A percentile compares a stretch with the other conserved stretches of the same genome.
Evolutionary conservation across 2,113 vertebrate genomes (phyloP).

Genomic region (Clupea harengus): DNA sequence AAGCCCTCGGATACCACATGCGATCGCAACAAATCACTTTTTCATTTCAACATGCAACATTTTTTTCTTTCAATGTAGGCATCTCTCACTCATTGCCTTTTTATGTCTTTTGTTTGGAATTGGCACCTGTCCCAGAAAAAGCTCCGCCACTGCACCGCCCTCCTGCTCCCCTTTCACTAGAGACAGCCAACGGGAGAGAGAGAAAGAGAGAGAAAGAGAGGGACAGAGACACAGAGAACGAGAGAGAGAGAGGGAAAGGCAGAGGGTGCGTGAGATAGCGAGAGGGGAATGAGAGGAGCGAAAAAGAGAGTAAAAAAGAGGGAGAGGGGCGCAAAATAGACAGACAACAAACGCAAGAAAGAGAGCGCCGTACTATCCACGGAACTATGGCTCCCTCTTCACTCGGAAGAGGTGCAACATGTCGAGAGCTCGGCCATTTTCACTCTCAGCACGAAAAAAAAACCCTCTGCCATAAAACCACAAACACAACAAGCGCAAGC

Average conservation of each 20-base stretch:
- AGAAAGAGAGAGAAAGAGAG: constrained; percentile 52
- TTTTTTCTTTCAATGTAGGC: constrained; percentile 55
- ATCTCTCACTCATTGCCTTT: constrained; percentile 76
- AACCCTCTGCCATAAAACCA: constrained; percentile 38
- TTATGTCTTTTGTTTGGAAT: constrained; percentile 86
- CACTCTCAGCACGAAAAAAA: constrained; percentile 40
- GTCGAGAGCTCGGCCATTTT: constrained; percentile 45
- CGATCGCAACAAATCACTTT: constrained; percentile 50
- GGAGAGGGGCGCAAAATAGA: neutral
- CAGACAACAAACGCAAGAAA: constrained; percentile 21
- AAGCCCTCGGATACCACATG: neutral
- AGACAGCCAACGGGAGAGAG: constrained; percentile 60
- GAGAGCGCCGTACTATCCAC: constrained; percentile 48
- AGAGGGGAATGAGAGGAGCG: constrained; percentile 14
- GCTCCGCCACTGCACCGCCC: constrained; percentile 75
- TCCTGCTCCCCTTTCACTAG: constrained; percentile 74
- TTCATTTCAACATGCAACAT: constrained; percentile 55
- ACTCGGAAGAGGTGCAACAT: constrained; percentile 42
- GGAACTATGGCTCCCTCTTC: constrained; percentile 44
- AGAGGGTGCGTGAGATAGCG: constrained; percentile 47
- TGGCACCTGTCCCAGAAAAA: constrained; percentile 91
- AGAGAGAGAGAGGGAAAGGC: constrained; percentile 35
- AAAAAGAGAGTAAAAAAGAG: neutral
- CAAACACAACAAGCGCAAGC: constrained; percentile 35
- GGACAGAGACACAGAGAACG: constrained; percentile 56